Percentiles rank a stretch among this genome's conserved stretches.
Evolutionary conservation across 2,797 vertebrate genomes (phyloP).

Genomic region (Esox lucius): DNA sequence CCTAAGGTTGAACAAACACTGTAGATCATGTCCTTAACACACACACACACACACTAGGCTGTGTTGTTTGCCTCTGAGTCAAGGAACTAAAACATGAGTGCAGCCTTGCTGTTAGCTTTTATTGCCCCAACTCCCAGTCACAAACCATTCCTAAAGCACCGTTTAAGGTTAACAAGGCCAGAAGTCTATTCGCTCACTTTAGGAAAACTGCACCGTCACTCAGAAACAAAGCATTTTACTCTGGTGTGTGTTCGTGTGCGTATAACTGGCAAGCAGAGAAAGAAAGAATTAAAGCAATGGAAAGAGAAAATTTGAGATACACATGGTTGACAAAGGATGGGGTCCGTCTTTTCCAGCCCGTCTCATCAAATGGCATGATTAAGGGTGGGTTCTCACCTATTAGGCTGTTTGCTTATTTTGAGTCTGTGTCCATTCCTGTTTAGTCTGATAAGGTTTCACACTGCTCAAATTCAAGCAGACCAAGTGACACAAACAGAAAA

Average conservation of each 20-base stretch:
- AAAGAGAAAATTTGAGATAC: slow-evolving; percentile 7
- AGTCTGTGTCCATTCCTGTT: too few species aligned
- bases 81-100: slow-evolving; percentile 71
- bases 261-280: slow-evolving; percentile 19
- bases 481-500: too few species aligned
- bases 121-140: slow-evolving; percentile 71
- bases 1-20: slow-evolving; percentile 65
- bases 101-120: slow-evolving; percentile 65
- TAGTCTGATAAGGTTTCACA: too few species aligned
- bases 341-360: slow-evolving; percentile 35
- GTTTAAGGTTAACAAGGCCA: slow-evolving; percentile 79
- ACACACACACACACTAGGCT: slow-evolving; percentile 45
- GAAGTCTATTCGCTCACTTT: slow-evolving; percentile 67
- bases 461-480: too few species aligned
- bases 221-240: slow-evolving; percentile 55
- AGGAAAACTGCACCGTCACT: slow-evolving; percentile 59
- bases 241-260: slow-evolving; percentile 15
- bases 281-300: background rate
- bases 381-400: too few species aligned
- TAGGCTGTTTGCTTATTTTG: too few species aligned
- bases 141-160: slow-evolving; percentile 71
- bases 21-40: slow-evolving; percentile 64
- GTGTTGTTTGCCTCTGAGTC: slow-evolving; percentile 64
- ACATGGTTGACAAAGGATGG: slow-evolving; percentile 23
- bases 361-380: too few species aligned